A percentile compares a stretch with the other conserved stretches of the same genome.
These are phyloP conservation scores for Halichondria panicea DNA, from an alignment of 37 sponge, comb jelly and placozoan species.

Conservation along the genomic window DNA sequence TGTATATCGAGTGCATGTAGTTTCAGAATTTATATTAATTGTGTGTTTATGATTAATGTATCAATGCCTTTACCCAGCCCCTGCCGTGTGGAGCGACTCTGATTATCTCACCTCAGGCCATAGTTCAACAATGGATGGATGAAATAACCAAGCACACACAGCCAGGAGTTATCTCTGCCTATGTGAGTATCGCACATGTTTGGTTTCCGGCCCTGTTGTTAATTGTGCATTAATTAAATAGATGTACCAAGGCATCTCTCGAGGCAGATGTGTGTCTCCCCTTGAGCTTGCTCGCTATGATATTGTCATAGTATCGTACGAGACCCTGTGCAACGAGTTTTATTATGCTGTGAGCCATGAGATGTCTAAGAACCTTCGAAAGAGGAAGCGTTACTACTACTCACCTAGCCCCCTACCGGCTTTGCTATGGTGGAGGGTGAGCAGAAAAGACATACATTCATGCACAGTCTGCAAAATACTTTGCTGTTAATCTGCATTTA, in stretches of 20 bases:
- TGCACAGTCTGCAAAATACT: too few relatives aligned
- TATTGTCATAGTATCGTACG: constrained; percentile 76
- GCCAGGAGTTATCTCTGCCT: constrained; percentile 30
- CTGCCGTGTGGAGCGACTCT: constrained; percentile 63
- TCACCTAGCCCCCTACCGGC: constrained; percentile 74
- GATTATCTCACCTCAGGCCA: constrained; percentile 69
- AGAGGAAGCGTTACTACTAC: constrained; percentile 48
- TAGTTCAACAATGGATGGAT: constrained; percentile 76
- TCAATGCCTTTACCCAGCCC: constrained; percentile 29
- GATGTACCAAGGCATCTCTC: constrained; percentile 59
- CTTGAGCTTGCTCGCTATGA: constrained; percentile 54
- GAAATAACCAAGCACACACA: constrained; percentile 76
- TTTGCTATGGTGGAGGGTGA: constrained; percentile 89
- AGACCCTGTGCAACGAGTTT: constrained; percentile 65
- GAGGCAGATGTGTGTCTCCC: constrained; percentile 46
- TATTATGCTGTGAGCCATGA: constrained; percentile 56
- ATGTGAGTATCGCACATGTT: constrained; percentile 32
- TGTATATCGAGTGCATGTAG: neutral
- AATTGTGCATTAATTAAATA: neutral
- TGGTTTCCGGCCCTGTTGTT: neutral
- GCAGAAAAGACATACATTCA: neutral
- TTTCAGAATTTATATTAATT: neutral
- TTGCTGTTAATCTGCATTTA: too few relatives aligned
- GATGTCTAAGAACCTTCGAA: constrained; percentile 35
- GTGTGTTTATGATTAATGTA: neutral